Evolutionary conservation across 2,113 vertebrate genomes (phyloP), one percentile per base, ranked within the genome.

Genomic region (Monopterus albus): DNA sequence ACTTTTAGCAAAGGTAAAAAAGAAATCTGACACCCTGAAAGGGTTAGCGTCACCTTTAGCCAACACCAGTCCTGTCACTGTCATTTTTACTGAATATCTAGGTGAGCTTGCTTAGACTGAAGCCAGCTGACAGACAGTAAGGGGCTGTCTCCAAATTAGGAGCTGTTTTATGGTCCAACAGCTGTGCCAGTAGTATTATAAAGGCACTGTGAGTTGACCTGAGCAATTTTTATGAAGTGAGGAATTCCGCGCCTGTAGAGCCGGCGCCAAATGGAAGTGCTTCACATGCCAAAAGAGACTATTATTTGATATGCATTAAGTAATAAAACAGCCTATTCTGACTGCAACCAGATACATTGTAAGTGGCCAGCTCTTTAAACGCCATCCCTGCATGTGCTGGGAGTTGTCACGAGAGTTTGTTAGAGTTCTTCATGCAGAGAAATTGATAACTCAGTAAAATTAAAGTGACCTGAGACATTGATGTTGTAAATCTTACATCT

Each of bases 151-250:
- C 46, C 56, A 75, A 72, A 80, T 73, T 67, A 76, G 74, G 43
- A 62, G 35, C 72, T 47, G 8, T 88, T 93, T 90, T 87, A 91
- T 84, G 83, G 83, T 46, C 43, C 15, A 70, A 78, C 93, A 94
- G 93, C 92, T 94, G 92, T 87, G 86, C 79, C 56, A 25, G 67
- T 62, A 69, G 89, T 92, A 92, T 93, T 91, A 93, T 94, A 92
- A 91, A 49, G 31, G 25, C 68, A 47, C 75, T 45, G 70, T 70
- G 79, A 85, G 89, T 75, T 76, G 74, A 64, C 46, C 66, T 23
- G 66, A 72, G 72, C 72, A 53, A 6, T 73, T 88, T 92, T 91
- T 90, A 92, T 80, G 81, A 89, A 93, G 90, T 90, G 87, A 89
- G 78, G 92, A 92, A 91, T 91, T 92, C 81, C 91, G 89, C 73